phyloP scores from a whole-genome alignment of 2,888 invertebrate species.

The Athalia cordata region DNA sequence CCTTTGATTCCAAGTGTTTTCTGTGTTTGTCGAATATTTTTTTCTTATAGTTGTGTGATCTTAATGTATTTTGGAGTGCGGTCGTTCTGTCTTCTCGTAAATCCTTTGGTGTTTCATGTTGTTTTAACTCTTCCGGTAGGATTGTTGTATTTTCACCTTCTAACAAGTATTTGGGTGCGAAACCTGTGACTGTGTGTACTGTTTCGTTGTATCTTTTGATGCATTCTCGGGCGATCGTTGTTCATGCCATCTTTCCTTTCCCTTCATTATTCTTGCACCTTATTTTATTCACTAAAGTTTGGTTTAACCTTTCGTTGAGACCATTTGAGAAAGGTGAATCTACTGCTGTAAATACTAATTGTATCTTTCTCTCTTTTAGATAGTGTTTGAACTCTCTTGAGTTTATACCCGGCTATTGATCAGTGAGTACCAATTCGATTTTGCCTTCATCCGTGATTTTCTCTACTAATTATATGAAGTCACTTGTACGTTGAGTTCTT shows the following conservation, averaged over 20 bases:
- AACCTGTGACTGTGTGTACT: slow-evolving; percentile 59
- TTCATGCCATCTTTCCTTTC: slow-evolving; percentile 56
- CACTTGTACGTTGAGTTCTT: slow-evolving; percentile 51
- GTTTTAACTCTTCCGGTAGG: slow-evolving; percentile 53
- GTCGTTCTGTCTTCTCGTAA: slow-evolving; percentile 44
- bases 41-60: slow-evolving; percentile 32
- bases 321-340: slow-evolving; percentile 57
- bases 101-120: slow-evolving; percentile 43
- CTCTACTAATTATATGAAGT: slow-evolving; percentile 52
- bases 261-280: slow-evolving; percentile 59
- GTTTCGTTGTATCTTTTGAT: slow-evolving; percentile 61
- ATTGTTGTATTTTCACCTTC: slow-evolving; percentile 56
- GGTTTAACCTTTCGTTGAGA: slow-evolving; percentile 57
- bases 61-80: slow-evolving; percentile 13
- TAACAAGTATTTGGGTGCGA: slow-evolving; percentile 58
- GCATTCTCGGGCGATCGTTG: slow-evolving; percentile 60
- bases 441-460: slow-evolving; percentile 18
- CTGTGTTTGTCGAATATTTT: background rate
- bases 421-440: slow-evolving; percentile 51
- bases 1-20: slow-evolving; percentile 52
- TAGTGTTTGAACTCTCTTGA: slow-evolving; percentile 58
- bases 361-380: slow-evolving; percentile 53
- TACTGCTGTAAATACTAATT: slow-evolving; percentile 61
- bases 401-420: slow-evolving; percentile 60
- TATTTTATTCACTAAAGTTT: slow-evolving; percentile 61